A percentile compares a stretch with the other conserved stretches of the same genome.
phyloP scores from a whole-genome alignment of 2,113 vertebrate genomes.

The Heteronetta atricapilla region DNA sequence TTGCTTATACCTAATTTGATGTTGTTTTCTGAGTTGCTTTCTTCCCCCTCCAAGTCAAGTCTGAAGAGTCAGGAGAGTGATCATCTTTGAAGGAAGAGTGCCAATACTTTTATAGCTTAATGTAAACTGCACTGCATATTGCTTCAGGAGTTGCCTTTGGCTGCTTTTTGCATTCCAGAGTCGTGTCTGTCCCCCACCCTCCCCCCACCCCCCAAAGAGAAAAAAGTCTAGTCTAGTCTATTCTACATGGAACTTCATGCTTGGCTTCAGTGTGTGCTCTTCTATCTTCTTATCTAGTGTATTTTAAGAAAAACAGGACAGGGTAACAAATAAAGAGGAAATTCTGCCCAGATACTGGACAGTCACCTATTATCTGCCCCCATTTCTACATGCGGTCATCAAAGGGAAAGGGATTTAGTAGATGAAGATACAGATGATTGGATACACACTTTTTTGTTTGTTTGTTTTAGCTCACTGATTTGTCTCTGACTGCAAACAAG shows the following conservation, averaged over 20 bases:
- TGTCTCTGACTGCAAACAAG: neutral
- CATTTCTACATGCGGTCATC: neutral
- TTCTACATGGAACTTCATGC: fast-evolving
- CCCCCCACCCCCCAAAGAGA: too few species aligned
- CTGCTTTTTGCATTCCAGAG: neutral
- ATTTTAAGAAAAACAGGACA: neutral
- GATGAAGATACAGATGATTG: neutral
- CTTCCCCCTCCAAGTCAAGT: neutral
- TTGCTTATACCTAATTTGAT: neutral
- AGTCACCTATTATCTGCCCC: neutral
- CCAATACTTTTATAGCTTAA: neutral
- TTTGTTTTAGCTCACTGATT: neutral
- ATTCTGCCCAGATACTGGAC: neutral
- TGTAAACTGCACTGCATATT: neutral
- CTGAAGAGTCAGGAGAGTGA: neutral
- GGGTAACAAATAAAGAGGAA: neutral
- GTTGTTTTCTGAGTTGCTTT: neutral
- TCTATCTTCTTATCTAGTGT: neutral
- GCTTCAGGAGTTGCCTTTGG: neutral
- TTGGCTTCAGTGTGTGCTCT: neutral
- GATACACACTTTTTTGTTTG: fast-evolving
- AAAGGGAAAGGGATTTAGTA: neutral
- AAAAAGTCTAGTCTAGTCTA: neutral
- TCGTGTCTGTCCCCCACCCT: too few species aligned
- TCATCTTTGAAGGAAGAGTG: neutral